phyloP scores from a whole-genome alignment of 2,113 vertebrate genomes.

The Anser cygnoides region DNA sequence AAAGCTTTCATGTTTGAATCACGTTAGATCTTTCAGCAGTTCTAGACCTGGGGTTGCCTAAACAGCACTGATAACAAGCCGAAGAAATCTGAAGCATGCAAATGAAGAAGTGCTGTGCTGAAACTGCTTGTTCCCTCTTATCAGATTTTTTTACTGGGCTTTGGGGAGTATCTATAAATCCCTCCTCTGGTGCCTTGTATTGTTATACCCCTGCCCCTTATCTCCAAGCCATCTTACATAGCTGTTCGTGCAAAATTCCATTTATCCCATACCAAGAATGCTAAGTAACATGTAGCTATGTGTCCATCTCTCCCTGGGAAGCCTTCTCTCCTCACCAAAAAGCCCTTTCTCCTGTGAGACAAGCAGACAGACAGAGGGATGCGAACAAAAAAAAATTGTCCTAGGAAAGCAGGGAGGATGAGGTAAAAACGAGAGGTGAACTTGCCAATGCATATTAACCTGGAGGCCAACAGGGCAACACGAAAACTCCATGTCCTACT shows the following conservation, averaged over 20 bases:
- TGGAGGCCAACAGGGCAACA: background rate
- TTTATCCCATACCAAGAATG: background rate
- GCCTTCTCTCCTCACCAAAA: background rate
- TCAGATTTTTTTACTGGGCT: background rate
- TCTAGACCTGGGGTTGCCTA: background rate
- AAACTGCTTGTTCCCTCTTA: background rate
- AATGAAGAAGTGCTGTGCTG: background rate
- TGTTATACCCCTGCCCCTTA: background rate
- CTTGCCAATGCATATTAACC: background rate
- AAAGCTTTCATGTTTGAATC: conserved; percentile 18
- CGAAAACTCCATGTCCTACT: background rate
- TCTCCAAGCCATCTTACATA: background rate
- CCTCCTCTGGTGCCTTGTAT: background rate
- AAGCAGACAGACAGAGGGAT: background rate
- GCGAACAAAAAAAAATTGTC: background rate
- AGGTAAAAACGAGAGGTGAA: background rate
- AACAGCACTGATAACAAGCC: background rate
- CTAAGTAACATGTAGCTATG: background rate
- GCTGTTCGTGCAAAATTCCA: background rate
- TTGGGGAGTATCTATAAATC: background rate
- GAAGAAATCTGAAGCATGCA: background rate
- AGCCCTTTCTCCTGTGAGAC: background rate
- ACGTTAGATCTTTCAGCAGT: conserved; percentile 4
- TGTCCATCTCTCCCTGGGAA: background rate
- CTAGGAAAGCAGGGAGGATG: background rate